These are phyloP conservation scores for Caprella mutica DNA, from an alignment of 2,888 invertebrate species.

Conservation along the genomic window DNA sequence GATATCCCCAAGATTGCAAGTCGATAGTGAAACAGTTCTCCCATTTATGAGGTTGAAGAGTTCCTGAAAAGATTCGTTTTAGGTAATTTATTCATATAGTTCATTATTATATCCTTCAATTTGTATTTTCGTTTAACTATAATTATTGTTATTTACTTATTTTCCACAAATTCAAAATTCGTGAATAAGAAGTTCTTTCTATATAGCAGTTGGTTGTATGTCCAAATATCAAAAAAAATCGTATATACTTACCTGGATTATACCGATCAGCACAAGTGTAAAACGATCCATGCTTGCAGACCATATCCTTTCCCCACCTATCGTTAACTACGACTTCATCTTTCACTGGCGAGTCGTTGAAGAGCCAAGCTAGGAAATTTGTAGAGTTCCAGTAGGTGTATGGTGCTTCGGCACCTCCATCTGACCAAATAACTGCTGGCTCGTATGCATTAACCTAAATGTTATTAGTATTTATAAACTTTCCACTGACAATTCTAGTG, in stretches of 20 bases:
- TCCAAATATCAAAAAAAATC: too few species aligned
- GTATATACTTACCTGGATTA: slow-evolving; percentile 51
- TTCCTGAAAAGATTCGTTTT: too few species aligned
- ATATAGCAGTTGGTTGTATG: too few species aligned
- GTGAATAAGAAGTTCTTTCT: too few species aligned
- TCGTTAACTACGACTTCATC: slow-evolving; percentile 84
- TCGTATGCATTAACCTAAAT: slow-evolving; percentile 42
- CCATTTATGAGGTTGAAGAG: slow-evolving; percentile 70
- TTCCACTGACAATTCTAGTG: too few species aligned
- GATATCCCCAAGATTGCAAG: slow-evolving; percentile 70
- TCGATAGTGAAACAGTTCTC: slow-evolving; percentile 92
- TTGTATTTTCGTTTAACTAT: too few species aligned
- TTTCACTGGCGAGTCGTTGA: slow-evolving; percentile 80
- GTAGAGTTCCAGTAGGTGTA: slow-evolving; percentile 66
- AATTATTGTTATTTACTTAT: too few species aligned
- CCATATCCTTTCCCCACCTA: slow-evolving; percentile 70
- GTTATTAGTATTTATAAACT: too few species aligned
- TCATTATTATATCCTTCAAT: too few species aligned
- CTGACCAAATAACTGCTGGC: slow-evolving; percentile 75
- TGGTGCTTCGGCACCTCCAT: slow-evolving; percentile 76
- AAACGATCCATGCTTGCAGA: slow-evolving; percentile 79
- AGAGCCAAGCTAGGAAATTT: slow-evolving; percentile 82
- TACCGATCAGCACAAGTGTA: slow-evolving; percentile 67
- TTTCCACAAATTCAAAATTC: too few species aligned
- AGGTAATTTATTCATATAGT: too few species aligned